phyloP scores from a whole-genome alignment of 2,113 vertebrate species.

The Pavo muticus region DNA sequence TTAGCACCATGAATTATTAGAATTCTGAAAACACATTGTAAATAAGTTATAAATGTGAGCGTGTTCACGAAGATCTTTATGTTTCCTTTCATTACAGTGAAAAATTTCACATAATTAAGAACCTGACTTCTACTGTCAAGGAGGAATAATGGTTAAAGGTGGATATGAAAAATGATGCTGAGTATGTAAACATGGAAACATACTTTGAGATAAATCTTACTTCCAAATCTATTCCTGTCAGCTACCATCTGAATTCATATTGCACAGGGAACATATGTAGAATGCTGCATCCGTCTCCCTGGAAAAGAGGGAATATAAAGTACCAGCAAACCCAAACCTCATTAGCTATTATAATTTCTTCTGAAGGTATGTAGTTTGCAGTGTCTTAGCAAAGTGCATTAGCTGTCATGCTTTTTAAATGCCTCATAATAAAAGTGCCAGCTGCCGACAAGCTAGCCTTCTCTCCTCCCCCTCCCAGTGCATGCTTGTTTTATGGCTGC shows the following conservation, averaged over 20 bases:
- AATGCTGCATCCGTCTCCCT: slow-evolving; percentile 6
- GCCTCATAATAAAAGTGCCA: neutral
- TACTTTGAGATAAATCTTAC: slow-evolving; percentile 39
- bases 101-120: slow-evolving; percentile 49
- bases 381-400: neutral
- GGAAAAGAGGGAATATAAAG: neutral
- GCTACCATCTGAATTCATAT: slow-evolving; percentile 35
- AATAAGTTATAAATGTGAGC: slow-evolving; percentile 41
- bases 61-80: slow-evolving; percentile 28
- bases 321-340: slow-evolving; percentile 29
- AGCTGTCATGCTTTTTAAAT: slow-evolving; percentile 23
- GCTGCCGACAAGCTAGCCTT: neutral
- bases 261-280: neutral
- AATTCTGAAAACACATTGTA: slow-evolving; percentile 16
- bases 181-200: slow-evolving; percentile 47
- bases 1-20: slow-evolving; percentile 52
- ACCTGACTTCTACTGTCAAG: neutral
- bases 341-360: slow-evolving; percentile 36
- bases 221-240: slow-evolving; percentile 43
- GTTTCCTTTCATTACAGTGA: slow-evolving; percentile 51
- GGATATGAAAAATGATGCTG: slow-evolving; percentile 28
- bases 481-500: neutral
- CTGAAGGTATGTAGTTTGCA: neutral
- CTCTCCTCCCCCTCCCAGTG: neutral
- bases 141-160: slow-evolving; percentile 42